These are phyloP conservation scores for Melanogrammus aeglefinus DNA, from an alignment of 2,797 vertebrate genomes.

Conservation along the genomic window DNA sequence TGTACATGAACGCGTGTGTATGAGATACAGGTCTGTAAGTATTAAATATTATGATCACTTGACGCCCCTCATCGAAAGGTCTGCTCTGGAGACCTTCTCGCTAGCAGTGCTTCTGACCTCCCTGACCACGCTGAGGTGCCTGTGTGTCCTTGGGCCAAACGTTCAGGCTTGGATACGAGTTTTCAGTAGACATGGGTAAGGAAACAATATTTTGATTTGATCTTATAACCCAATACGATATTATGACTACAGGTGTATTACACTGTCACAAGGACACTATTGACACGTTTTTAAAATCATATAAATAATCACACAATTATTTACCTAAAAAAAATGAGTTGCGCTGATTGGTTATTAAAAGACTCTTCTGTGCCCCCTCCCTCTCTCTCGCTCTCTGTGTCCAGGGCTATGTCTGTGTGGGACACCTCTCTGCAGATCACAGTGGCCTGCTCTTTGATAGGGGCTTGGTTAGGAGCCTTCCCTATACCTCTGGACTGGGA, in stretches of 20 bases:
- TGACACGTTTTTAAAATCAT: neutral
- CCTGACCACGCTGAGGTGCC: conserved; percentile 87
- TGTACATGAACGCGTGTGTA: neutral
- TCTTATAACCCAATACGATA: neutral
- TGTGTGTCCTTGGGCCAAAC: conserved; percentile 92
- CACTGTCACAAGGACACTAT: neutral
- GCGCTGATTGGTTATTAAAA: neutral
- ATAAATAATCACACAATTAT: neutral
- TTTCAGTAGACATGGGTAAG: conserved; percentile 93
- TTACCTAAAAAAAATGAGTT: neutral
- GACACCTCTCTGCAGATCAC: conserved; percentile 94
- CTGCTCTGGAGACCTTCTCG: conserved; percentile 88
- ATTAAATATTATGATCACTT: too few relatives aligned
- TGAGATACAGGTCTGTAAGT: neutral
- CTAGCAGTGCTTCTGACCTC: conserved; percentile 87
- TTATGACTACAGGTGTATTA: neutral
- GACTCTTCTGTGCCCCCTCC: neutral
- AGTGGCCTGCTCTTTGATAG: conserved; percentile 81
- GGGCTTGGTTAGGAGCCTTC: conserved; percentile 93
- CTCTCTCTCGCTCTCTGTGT: conserved; percentile 15
- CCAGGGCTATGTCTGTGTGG: conserved; percentile 90
- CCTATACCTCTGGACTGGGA: conserved; percentile 81
- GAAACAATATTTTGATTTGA: conserved; percentile 22
- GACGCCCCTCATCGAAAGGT: conserved; percentile 62
- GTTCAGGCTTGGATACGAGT: conserved; percentile 92